A percentile compares a stretch with the other conserved stretches of the same genome.
Conservation (phyloP, 2,797 vertebrate species). For the Strix occidentalis region DNA sequence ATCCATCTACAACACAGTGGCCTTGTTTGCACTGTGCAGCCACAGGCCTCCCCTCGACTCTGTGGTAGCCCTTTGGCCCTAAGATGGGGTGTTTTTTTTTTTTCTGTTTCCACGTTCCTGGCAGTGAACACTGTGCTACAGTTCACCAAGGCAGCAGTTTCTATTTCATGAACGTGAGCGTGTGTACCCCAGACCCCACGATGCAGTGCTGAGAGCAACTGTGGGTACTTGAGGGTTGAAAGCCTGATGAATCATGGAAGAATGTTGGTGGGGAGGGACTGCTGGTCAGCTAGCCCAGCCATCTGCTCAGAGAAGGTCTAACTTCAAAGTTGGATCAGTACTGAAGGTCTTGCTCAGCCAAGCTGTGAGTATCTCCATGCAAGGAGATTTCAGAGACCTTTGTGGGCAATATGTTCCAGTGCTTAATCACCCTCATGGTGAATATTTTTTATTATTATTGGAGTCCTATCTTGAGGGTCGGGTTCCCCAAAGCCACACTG, state of each 20-base stretch:
- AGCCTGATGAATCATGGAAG: neutral
- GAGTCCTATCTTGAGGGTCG: neutral
- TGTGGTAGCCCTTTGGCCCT: neutral
- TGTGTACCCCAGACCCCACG: fast-evolving
- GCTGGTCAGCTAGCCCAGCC: neutral
- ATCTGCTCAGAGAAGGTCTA: neutral
- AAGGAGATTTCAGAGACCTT: neutral
- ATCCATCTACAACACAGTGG: neutral
- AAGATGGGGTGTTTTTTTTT: neutral
- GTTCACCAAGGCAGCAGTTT: neutral
- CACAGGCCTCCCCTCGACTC: fast-evolving
- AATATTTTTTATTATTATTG: neutral
- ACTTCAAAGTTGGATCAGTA: neutral
- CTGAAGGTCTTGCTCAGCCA: neutral
- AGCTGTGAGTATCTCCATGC: neutral
- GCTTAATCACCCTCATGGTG: neutral
- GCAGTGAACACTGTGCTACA: fast-evolving
- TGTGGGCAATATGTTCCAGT: neutral
- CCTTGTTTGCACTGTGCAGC: neutral
- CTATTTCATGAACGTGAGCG: fast-evolving
- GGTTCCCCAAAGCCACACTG: neutral
- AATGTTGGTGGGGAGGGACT: neutral
- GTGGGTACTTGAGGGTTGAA: neutral
- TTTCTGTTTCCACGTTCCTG: neutral
- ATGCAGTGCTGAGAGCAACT: neutral